Evolutionary conservation across 2,888 invertebrate species (phyloP), one percentile per base, ranked within the genome.

Genomic region (Nebria salina): DNA sequence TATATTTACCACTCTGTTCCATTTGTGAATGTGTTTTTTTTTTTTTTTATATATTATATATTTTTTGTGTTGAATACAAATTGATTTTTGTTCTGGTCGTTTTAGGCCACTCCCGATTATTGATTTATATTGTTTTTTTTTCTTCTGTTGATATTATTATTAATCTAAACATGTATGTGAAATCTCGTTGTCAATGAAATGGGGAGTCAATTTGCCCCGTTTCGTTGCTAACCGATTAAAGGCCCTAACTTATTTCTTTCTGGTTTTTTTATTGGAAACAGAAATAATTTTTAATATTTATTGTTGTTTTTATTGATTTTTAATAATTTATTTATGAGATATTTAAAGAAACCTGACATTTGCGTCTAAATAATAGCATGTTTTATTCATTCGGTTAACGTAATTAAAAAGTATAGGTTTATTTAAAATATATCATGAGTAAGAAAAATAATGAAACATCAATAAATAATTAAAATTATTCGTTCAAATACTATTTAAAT

Each of bases 31-130:
- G 76, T 81, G 65, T 79, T 77, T 77, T 77, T 77, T 77, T 25
- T 77, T 25, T 43, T 43, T 11, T 70, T 15, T 70, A 25, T 26
- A 70, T 75, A 75, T 79, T 73, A 75, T 83, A 84, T 82, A 34
- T 82, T 82, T 83, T 84, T 84, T 84, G 83, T 83, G 83, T 83
- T 84, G 77, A 83, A 83, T 82, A 80, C 82, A 83, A 84, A 83
- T 83, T 83, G 79, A 74, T 81, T 78, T 84, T 84, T 83, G 76
- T 83, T 85, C 84, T 84, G 83, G 84, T 83, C 84, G 83, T 84
- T 84, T 83, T 83, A 85, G 84, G 83, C 83, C 84, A 83, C 42
- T 72, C 70, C n/a, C 42, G 25, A 15, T 75, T 20, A 25, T 70
- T 80, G 72, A 75, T 75, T 80, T 54, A 13, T 34, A 70, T 80